A percentile compares a stretch with the other conserved stretches of the same genome.
These are phyloP conservation scores for Lepus europaeus DNA, from an alignment of 2,113 vertebrate species.

Conservation along the genomic window DNA sequence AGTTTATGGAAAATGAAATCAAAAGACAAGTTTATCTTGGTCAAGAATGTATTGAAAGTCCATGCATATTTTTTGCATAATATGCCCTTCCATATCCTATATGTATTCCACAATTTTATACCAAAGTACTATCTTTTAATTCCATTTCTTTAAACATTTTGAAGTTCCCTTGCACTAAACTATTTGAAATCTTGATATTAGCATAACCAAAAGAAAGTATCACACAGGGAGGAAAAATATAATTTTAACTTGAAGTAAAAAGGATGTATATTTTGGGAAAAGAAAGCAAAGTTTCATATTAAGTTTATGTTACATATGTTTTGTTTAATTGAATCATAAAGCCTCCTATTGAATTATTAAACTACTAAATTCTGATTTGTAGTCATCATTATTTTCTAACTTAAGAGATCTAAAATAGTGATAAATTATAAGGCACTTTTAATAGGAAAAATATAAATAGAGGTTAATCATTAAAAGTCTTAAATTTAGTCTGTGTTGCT, in stretches of 20 bases:
- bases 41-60: too few relatives aligned
- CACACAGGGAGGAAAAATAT: conserved; percentile 25
- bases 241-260: conserved; percentile 43
- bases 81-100: too few relatives aligned
- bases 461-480: conserved; percentile 52
- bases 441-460: conserved; percentile 3
- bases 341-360: conserved; percentile 36
- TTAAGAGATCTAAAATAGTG: conserved; percentile 53
- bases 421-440: conserved; percentile 17
- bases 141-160: too few relatives aligned
- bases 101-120: too few relatives aligned
- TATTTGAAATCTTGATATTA: conserved; percentile 36
- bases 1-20: too few relatives aligned
- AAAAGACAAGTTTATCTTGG: too few relatives aligned
- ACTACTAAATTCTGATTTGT: conserved; percentile 22
- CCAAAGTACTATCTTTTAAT: too few relatives aligned
- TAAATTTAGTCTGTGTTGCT: conserved; percentile 37
- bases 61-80: too few relatives aligned
- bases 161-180: not conserved
- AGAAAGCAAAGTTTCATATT: conserved; percentile 34
- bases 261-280: conserved; percentile 12
- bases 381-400: conserved; percentile 46
- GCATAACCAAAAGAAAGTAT: not conserved
- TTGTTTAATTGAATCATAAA: not conserved
- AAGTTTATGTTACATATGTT: conserved; percentile 34